Percentiles rank a stretch among this genome's conserved stretches.
Conservation (phyloP, 2,888 invertebrate species). For the Ligdia adustata region DNA sequence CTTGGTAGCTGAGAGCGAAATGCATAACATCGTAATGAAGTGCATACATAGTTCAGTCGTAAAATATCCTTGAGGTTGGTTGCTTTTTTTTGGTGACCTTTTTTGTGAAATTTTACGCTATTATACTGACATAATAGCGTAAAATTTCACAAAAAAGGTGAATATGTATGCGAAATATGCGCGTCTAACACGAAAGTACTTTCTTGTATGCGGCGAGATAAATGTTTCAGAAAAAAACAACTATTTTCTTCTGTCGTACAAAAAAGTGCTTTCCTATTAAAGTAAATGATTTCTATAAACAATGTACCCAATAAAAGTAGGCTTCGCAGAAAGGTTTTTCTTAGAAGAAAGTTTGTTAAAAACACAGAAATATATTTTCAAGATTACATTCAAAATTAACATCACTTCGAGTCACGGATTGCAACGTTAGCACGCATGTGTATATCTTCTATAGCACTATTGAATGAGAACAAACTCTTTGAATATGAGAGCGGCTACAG, state of each 20-base stretch:
- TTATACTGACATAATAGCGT: no score
- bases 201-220: constrained; percentile 13
- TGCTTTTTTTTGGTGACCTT: no score
- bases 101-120: no score
- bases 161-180: not conserved
- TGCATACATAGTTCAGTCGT: no score
- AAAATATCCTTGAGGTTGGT: no score
- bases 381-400: constrained; percentile 62
- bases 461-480: constrained; percentile 46
- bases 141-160: no score
- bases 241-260: not conserved
- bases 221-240: no score
- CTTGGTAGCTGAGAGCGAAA: no score
- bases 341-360: constrained; percentile 48
- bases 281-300: not conserved
- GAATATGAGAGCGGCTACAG: no score
- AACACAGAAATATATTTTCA: constrained; percentile 54
- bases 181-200: constrained; percentile 7
- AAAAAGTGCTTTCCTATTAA: constrained; percentile 2
- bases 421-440: constrained; percentile 81
- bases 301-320: constrained; percentile 5
- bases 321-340: constrained; percentile 2
- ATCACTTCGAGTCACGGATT: constrained; percentile 70
- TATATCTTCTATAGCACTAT: constrained; percentile 70
- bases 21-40: no score